Evolutionary conservation across 2,797 vertebrate species (phyloP).

Genomic region (Odontamblyopus lacepedii): DNA sequence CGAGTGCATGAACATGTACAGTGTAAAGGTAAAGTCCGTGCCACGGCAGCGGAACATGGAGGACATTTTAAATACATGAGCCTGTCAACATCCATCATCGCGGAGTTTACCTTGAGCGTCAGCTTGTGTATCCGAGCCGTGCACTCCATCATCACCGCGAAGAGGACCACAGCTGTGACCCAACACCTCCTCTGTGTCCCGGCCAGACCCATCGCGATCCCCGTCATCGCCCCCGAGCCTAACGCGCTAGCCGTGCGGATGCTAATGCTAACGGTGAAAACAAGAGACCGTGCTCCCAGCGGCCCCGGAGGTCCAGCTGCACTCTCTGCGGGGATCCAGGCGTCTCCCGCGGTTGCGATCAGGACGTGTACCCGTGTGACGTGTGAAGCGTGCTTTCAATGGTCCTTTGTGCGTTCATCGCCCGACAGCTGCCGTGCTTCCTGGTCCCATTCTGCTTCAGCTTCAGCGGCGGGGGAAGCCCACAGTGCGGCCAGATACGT

Average conservation of each 20-base stretch:
- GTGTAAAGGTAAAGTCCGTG: neutral
- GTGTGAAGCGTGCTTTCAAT: neutral
- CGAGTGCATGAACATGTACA: neutral
- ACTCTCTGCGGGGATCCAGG: neutral
- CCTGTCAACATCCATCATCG: neutral
- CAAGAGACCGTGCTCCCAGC: conserved; percentile 13
- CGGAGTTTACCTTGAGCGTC: conserved; percentile 58
- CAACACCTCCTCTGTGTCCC: conserved; percentile 22
- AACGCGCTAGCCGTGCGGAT: conserved; percentile 34
- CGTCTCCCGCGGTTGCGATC: fast-evolving
- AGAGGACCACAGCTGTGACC: conserved; percentile 38
- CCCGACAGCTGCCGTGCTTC: conserved; percentile 42
- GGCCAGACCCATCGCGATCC: conserved; percentile 58
- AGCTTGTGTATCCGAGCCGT: conserved; percentile 72
- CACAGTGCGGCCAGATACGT: neutral
- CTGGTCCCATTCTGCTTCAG: conserved; percentile 35
- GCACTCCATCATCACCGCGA: conserved; percentile 34
- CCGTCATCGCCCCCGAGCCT: conserved; percentile 7
- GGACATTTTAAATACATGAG: neutral
- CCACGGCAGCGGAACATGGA: neutral
- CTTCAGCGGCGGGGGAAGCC: conserved; percentile 6
- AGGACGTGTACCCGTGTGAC: neutral
- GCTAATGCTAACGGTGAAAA: conserved; percentile 37
- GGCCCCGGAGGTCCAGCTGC: neutral
- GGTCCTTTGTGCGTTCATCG: conserved; percentile 38